Evolutionary conservation across 2,113 vertebrate genomes (phyloP).

Genomic region (Anolis carolinensis): DNA sequence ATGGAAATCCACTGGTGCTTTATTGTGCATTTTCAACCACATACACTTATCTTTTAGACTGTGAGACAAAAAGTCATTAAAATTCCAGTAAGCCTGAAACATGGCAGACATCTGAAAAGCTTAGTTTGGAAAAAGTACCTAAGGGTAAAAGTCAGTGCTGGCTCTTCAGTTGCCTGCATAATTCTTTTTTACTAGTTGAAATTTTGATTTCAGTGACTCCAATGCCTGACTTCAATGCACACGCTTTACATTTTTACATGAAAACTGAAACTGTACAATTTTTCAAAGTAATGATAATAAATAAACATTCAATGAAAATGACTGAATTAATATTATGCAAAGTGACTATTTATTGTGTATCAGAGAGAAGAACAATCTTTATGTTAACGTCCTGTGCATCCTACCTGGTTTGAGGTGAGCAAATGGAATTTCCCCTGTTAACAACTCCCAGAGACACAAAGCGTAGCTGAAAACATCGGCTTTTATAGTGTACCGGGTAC

Average conservation of each 20-base stretch:
- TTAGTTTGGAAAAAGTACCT: not conserved
- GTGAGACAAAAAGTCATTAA: not conserved
- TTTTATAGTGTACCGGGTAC: conserved; percentile 92
- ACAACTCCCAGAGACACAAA: conserved; percentile 93
- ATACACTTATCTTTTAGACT: accelerated
- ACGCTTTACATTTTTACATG: not conserved
- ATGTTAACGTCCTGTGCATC: accelerated
- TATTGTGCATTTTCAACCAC: not conserved
- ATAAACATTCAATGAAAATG: not conserved
- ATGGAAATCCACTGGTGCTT: not conserved
- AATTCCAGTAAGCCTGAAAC: not conserved
- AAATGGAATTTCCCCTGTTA: conserved; percentile 93
- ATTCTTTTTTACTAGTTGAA: not conserved
- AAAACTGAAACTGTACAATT: accelerated
- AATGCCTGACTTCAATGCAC: no score
- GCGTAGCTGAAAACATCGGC: conserved; percentile 95
- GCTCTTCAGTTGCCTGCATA: not conserved
- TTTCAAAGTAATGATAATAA: not conserved
- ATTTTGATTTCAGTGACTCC: not conserved
- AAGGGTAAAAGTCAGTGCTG: not conserved
- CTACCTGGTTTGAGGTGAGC: conserved; percentile 94
- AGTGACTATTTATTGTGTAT: not conserved
- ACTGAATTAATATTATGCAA: accelerated
- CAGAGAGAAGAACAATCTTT: not conserved
- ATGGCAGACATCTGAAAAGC: not conserved